These are phyloP conservation scores for Nymphicus hollandicus DNA, from an alignment of 2,113 vertebrate species.

Conservation along the genomic window DNA sequence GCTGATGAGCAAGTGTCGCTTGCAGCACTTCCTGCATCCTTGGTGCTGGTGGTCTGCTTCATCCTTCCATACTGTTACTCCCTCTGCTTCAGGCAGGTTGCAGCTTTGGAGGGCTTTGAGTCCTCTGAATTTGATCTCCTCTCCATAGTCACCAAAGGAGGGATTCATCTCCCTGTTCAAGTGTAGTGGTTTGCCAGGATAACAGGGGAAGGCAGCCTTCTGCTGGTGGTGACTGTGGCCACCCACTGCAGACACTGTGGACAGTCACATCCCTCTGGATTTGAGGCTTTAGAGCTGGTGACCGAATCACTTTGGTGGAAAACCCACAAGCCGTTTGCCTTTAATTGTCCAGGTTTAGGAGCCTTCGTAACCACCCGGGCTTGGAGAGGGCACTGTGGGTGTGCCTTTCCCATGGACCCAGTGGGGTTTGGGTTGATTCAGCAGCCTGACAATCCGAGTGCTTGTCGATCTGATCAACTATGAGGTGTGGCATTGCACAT, in stretches of 20 bases:
- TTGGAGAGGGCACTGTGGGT: background rate
- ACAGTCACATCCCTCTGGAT: background rate
- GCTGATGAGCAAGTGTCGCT: background rate
- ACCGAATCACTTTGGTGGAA: background rate
- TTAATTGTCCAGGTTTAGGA: background rate
- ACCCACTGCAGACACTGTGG: background rate
- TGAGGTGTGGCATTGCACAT: background rate
- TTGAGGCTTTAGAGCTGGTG: background rate
- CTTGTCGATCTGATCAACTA: background rate
- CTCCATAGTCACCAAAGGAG: background rate
- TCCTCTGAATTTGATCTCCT: background rate
- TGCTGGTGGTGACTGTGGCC: background rate
- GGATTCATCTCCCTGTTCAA: background rate
- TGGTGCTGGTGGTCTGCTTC: background rate
- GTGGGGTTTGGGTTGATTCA: background rate
- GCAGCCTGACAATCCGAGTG: background rate
- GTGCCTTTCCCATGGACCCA: accelerated
- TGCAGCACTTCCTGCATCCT: background rate
- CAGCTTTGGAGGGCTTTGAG: background rate
- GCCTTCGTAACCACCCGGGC: background rate
- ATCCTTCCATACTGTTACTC: background rate
- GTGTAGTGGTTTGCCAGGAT: background rate
- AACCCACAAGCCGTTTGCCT: background rate
- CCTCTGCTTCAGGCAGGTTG: background rate
- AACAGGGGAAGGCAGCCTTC: background rate